Conservation (phyloP, 2,797 vertebrate genomes). For the Alfaro cultratus region DNA sequence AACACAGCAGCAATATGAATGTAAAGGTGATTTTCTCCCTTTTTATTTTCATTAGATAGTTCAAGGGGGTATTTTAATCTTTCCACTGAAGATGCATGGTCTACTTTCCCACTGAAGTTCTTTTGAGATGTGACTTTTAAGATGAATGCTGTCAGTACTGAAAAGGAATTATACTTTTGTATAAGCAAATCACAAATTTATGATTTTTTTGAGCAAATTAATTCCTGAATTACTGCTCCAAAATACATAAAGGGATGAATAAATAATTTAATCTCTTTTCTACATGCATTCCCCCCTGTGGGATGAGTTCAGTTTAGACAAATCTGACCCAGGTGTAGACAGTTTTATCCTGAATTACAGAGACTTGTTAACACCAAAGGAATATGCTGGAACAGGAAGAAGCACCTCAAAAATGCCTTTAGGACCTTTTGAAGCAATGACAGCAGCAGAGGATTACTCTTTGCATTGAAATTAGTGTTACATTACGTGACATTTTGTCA, state of each 20-base stretch:
- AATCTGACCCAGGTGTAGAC: constrained; percentile 1
- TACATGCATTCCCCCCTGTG: too few relatives aligned
- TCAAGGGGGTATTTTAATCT: constrained; percentile 1
- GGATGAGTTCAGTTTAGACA: constrained; percentile 16
- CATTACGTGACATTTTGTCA: constrained; percentile 45
- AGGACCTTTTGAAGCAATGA: background rate
- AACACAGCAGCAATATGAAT: constrained; percentile 10
- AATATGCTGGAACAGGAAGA: constrained; percentile 8
- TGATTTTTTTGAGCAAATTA: background rate
- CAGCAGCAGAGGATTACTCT: constrained; percentile 14
- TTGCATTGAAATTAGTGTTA: constrained; percentile 32
- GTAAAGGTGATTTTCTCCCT: constrained; percentile 7
- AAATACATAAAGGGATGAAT: constrained; percentile 10
- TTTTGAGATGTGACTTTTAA: background rate
- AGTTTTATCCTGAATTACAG: constrained; percentile 12
- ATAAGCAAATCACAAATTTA: background rate
- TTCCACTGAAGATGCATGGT: background rate
- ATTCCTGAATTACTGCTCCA: background rate
- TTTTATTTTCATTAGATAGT: constrained; percentile 4
- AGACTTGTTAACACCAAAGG: constrained; percentile 18
- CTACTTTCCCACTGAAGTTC: background rate
- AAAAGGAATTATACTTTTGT: background rate
- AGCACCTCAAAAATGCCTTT: constrained; percentile 11
- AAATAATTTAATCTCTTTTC: constrained; percentile 22
- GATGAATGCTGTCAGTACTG: background rate